Evolutionary conservation across 2,888 invertebrate genomes (phyloP), one percentile per base, ranked within the genome.

Genomic region (Arrhopalites spinosus): DNA sequence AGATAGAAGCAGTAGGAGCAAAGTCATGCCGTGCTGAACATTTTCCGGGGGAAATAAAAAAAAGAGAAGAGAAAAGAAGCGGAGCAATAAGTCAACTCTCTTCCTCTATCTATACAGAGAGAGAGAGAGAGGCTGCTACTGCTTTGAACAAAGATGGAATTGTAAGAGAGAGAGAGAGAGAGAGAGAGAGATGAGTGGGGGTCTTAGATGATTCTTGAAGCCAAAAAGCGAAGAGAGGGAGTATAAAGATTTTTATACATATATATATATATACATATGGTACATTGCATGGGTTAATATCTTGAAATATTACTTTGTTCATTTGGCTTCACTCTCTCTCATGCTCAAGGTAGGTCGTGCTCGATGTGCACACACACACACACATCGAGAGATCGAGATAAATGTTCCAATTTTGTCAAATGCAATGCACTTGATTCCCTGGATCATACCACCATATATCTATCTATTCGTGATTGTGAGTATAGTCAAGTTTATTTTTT

Each of bases 21-120:
- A 36, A 36, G 36, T 36, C 36, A 36, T 36, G 20, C 59, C 27
- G 20, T 25, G 20, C 59, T 59, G 23, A 11, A 59, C 27, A 25
- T 59, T 27, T 27, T 59, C 25, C 29, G 23, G 25, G 30, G 36
- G 47, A 69, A 25, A 13, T 23, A 45, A 67, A 68, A 27, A 29
- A 63, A 63, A 17, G 47, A 27, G 25, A 17, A 64, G 23, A 50
- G 50, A 64, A 20, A 66, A 50, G 53, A 17, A 23, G 20, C n/a
- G 20, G 53, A 59, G 59, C 27, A 59, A 59, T 59, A 59, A 59
- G 59, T 59, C 59, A 59, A 59, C 59, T 59, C 25, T 20, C 59
- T 59, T 27, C 59, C 36, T 36, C 11, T 36, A 3, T 36, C 36
- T 11, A n/a, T n/a, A n/a, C n/a, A n/a, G n/a, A n/a, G n/a, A n/a